Base-by-base conservation (phyloP, 2,888 invertebrate genomes). In the Mycogona germanica region DNA sequence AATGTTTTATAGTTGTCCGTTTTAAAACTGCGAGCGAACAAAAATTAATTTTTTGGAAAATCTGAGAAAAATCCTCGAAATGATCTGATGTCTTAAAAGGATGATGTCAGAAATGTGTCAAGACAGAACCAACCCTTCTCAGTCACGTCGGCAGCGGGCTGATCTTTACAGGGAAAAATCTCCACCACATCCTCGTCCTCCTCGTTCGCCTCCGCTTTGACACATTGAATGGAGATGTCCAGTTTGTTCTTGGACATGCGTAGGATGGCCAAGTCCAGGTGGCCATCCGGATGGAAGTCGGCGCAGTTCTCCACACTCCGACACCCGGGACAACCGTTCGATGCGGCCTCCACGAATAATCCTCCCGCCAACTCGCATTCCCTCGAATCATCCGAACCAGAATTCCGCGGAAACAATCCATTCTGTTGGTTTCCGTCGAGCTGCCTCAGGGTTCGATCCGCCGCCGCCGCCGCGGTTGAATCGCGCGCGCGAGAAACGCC, bases 201-300 rank as follows among this genome's bases (percentile, higher is more conserved):
- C n/a, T 50, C 17, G 30, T 38, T 48, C 12, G 37, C 48, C 26
- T 53, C 53, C 7, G 53, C 53, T 26, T 37, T 12, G 19, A 53
- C 53, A 32, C 53, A 53, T 32, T 48, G 53, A 19, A 53, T 53
- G 5, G 53, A 53, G 29, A 53, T 53, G 25, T 53, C 53, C 53
- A 53, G 38, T 19, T 48, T 25, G 30, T 48, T 21, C 19, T 29
- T 38, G n/a, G 53, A 37, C 53, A 53, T 53, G 4, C 53, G 6
- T 41, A 53, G 23, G n/a, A 53, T 40, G 30, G 53, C 53, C 23
- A 53, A 48, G 48, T 53, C 53, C 48, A 40, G 29, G 17, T 53
- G 46, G n/a, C 48, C 53, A 47, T 53, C 48, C 12, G 53, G 53
- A 17, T 48, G 40, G 41, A 48, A 48, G 25, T 53, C 47, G 7